Evolutionary conservation across 2,797 vertebrate species (phyloP).

Genomic region (Macrochelys suwanniensis): DNA sequence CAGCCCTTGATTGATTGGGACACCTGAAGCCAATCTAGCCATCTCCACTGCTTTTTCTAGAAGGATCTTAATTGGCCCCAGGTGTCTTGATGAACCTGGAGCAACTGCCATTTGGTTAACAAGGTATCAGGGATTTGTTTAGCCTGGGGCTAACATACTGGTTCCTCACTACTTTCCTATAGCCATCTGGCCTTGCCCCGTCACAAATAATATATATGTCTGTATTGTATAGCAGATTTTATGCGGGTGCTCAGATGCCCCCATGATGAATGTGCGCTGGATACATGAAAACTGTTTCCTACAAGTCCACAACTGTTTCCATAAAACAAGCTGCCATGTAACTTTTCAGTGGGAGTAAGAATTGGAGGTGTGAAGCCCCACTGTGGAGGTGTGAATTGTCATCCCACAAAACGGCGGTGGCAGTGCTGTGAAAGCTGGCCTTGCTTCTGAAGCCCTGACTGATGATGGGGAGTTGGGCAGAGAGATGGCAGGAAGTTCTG

Average conservation of each 20-base stretch:
- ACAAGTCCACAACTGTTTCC: neutral
- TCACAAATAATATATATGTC: neutral
- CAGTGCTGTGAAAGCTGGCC: neutral
- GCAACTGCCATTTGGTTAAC: no score
- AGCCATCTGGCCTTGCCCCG: no score
- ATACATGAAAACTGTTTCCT: neutral
- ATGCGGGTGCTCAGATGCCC: neutral
- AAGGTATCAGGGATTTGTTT: no score
- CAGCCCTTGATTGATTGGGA: no score
- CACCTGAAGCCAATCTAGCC: no score
- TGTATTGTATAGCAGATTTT: neutral
- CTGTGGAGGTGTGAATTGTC: neutral
- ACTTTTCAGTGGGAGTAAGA: conserved; percentile 17
- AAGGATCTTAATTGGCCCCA: no score
- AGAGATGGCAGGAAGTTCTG: conserved; percentile 46
- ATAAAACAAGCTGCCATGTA: neutral
- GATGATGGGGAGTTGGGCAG: neutral
- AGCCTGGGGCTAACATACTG: no score
- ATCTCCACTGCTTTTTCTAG: no score
- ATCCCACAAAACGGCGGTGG: neutral
- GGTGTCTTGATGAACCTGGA: no score
- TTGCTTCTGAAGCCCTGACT: neutral
- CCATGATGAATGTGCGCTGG: neutral
- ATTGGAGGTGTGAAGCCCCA: neutral
- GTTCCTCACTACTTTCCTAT: no score